Percentiles rank a stretch among this genome's conserved stretches.
phyloP scores from a whole-genome alignment of 2,888 invertebrate species.

The Leptothorax acervorum region DNA sequence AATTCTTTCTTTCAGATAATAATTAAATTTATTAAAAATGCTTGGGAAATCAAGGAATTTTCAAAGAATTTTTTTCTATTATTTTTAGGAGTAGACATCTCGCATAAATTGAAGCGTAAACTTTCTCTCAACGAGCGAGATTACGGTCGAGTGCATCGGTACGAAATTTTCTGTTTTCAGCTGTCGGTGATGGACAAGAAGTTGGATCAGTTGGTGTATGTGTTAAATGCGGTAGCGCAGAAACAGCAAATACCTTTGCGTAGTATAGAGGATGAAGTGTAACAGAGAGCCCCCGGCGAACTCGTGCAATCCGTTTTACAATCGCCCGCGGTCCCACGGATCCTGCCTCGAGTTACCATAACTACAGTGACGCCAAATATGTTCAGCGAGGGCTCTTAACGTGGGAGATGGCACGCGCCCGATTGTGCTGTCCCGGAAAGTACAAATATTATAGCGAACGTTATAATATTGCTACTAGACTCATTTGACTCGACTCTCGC shows the following conservation, averaged over 20 bases:
- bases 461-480: background rate
- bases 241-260: slow-evolving; percentile 87
- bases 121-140: background rate
- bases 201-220: slow-evolving; percentile 86
- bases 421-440: background rate
- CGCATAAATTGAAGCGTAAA: background rate
- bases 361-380: slow-evolving; percentile 71
- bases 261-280: slow-evolving; percentile 87
- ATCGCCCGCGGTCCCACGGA: slow-evolving; percentile 57
- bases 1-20: no score
- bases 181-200: slow-evolving; percentile 87
- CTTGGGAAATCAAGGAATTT: background rate
- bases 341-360: slow-evolving; percentile 71
- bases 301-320: slow-evolving; percentile 62
- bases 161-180: slow-evolving; percentile 71
- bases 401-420: background rate
- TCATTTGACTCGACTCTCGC: background rate
- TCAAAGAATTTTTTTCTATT: background rate
- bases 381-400: slow-evolving; percentile 63
- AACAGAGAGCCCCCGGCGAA: slow-evolving; percentile 78
- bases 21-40: background rate
- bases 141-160: slow-evolving; percentile 4
- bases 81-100: background rate
- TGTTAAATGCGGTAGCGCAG: slow-evolving; percentile 82
- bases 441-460: slow-evolving; percentile 10